Conservation (phyloP, 2,888 invertebrate species). For the Zygaena filipendulae region DNA sequence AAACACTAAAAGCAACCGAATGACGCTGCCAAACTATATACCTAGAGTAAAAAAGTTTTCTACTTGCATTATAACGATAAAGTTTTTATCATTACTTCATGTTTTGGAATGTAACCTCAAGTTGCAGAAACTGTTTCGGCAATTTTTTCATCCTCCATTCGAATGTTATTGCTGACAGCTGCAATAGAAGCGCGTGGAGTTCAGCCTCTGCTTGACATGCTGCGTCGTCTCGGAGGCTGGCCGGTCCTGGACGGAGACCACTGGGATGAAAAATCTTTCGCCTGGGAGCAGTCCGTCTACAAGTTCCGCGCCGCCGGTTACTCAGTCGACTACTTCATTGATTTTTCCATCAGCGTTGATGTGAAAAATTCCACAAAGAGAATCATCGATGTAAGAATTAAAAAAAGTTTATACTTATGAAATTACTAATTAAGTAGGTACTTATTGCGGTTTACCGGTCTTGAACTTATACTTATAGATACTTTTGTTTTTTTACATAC, state of each 20-base stretch:
- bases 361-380: conserved; percentile 88
- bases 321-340: conserved; percentile 90
- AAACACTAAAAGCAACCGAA: conserved; percentile 13
- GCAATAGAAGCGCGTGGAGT: conserved; percentile 84
- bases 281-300: conserved; percentile 87
- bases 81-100: too few relatives aligned
- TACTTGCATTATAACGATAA: too few relatives aligned
- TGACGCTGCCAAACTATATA: too few relatives aligned
- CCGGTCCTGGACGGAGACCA: conserved; percentile 83
- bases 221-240: conserved; percentile 91
- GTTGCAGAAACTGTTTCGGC: too few relatives aligned
- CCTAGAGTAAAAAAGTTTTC: too few relatives aligned
- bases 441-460: too few relatives aligned
- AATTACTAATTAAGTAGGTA: too few relatives aligned
- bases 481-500: too few relatives aligned
- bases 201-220: conserved; percentile 75
- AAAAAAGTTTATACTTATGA: background rate
- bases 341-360: conserved; percentile 90
- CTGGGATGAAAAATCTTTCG: conserved; percentile 79
- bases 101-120: too few relatives aligned
- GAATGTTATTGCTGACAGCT: conserved; percentile 63
- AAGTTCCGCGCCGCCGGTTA: conserved; percentile 83
- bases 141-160: too few relatives aligned
- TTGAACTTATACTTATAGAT: too few relatives aligned
- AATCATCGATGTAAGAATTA: conserved; percentile 81